Evolutionary conservation across 1,140 invertebrate genomes (phyloP), one percentile per base, ranked within the genome.

Genomic region (Amphibalanus amphitrite): DNA sequence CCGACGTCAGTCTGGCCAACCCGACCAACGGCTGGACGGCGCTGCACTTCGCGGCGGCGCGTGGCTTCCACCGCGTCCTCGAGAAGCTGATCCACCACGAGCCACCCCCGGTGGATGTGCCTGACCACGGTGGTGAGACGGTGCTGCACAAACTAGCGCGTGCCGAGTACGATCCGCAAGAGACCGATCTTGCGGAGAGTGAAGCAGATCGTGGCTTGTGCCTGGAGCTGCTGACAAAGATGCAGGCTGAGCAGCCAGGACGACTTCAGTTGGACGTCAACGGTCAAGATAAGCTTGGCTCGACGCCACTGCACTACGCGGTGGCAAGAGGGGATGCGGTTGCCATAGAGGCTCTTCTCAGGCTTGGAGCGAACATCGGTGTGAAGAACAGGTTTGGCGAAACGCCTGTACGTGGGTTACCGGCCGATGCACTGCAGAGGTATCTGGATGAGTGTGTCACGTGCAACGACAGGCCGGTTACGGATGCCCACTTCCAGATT

Each of bases 261-360:
- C 76, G 74, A 80, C 29, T 83, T 6, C 80, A 81, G 30, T 75
- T 81, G 15, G 81, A 88, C 77, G 81, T 90, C 0, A 90, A 92
- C 77, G 83, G 83, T 73, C 75, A 78, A 13, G 90, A 91, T 77
- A 81, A 83, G 0, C 88, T 87, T 74, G 86, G 87, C 20, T 91
- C 91, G 74, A 89, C 89, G 20, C 85, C 90, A 0, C 80, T 94
- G 20, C 90, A 93, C 80, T 93, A 92, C 78, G 91, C 92, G 0
- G 86, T 87, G 70, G 74, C 73, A 3, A 71, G 72, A 28, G 23
- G 85, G 85, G 76, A 85, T 85, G 74, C 72, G 69, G 72, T 67
- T 47, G 74, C 74, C 71, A 83, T 87, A 3, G 77, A 85, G 67
- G 78, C 84, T 29, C 77, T 92, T n/a, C 78, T 91, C 1, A 79